A percentile compares a stretch with the other conserved stretches of the same genome.
These are phyloP conservation scores for Parauchenoglanis ngamensis DNA, from an alignment of 2,797 vertebrate genomes.

Conservation along the genomic window DNA sequence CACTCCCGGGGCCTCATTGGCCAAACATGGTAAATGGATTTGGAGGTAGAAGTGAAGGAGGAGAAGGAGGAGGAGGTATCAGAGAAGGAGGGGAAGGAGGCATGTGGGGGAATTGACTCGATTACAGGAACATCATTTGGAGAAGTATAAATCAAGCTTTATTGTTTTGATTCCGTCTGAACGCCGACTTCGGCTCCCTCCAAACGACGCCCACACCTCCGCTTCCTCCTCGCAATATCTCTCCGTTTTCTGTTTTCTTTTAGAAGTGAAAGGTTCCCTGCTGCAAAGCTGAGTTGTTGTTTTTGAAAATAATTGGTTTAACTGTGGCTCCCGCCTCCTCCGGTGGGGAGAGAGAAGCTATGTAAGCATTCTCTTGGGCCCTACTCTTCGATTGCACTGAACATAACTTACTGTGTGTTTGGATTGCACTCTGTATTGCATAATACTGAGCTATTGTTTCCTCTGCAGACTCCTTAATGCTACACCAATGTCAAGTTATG, in stretches of 20 bases:
- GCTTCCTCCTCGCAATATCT: conserved; percentile 42
- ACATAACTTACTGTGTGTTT: conserved; percentile 49
- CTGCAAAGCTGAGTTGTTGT: conserved; percentile 55
- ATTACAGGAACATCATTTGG: conserved; percentile 62
- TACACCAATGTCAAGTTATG: conserved; percentile 35
- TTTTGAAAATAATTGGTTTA: conserved; percentile 59
- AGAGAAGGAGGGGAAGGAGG: background rate
- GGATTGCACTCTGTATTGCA: conserved; percentile 39
- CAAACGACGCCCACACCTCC: conserved; percentile 47
- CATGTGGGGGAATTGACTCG: conserved; percentile 52
- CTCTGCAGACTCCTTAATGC: conserved; percentile 30
- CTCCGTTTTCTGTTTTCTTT: conserved; percentile 38
- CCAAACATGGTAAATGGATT: conserved; percentile 65
- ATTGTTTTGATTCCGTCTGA: conserved; percentile 57
- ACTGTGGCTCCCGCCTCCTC: conserved; percentile 48
- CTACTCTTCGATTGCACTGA: conserved; percentile 45
- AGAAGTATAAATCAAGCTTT: conserved; percentile 61
- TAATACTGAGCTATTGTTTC: conserved; percentile 42
- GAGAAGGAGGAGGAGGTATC: conserved; percentile 32
- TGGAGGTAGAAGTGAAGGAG: conserved; percentile 37
- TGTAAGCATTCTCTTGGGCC: conserved; percentile 53
- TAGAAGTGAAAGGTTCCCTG: conserved; percentile 48
- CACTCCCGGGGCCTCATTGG: conserved; percentile 56
- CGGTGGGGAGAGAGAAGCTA: conserved; percentile 32
- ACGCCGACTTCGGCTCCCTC: conserved; percentile 37